A percentile compares a stretch with the other conserved stretches of the same genome.
phyloP scores from a whole-genome alignment of 2,888 invertebrate species.

The Amiota minor region DNA sequence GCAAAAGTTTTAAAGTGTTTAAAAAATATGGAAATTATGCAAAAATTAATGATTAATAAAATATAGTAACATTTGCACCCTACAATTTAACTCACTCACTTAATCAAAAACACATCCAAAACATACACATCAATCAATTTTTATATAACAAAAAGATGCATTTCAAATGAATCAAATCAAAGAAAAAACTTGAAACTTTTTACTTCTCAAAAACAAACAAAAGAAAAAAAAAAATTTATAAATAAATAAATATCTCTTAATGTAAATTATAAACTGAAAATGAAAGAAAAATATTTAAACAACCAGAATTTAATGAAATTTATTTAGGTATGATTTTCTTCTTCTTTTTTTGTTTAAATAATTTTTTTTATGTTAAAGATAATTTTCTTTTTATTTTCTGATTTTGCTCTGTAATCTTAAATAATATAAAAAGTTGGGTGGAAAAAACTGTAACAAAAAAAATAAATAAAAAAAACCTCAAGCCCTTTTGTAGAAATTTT shows the following conservation, averaged over 20 bases:
- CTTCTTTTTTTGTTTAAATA: no score
- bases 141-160: constrained; percentile 7
- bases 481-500: neutral
- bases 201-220: constrained; percentile 9
- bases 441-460: neutral
- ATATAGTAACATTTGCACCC: neutral
- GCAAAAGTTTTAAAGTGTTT: constrained; percentile 16
- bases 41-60: neutral
- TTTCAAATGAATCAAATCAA: constrained; percentile 10
- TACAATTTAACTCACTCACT: no score
- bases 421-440: neutral
- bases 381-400: no score
- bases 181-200: constrained; percentile 16
- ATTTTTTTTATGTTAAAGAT: no score
- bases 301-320: no score
- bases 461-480: neutral
- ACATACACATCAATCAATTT: constrained; percentile 20
- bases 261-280: constrained; percentile 29
- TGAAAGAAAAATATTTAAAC: neutral
- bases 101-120: neutral
- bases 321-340: no score
- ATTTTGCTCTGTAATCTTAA: neutral
- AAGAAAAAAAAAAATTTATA: constrained; percentile 16
- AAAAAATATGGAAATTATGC: constrained; percentile 19
- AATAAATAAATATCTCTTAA: constrained; percentile 13